Percentiles rank a stretch among this genome's conserved stretches.
Evolutionary conservation across 2,888 invertebrate species (phyloP).

Genomic region (Dynastes grantii): DNA sequence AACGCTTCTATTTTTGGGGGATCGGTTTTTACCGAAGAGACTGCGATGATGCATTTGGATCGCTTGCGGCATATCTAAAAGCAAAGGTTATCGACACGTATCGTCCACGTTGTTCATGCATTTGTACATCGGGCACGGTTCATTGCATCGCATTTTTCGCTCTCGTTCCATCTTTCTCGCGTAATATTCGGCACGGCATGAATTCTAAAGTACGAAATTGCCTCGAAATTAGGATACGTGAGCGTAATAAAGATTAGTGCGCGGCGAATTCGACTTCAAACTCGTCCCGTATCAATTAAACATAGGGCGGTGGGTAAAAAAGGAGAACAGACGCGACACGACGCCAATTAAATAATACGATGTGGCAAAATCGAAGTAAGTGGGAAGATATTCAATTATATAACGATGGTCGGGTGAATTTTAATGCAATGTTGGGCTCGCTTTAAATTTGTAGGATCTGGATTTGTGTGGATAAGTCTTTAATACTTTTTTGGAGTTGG

Average conservation of each 20-base stretch:
- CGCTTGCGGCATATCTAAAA: background rate
- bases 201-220: slow-evolving; percentile 33
- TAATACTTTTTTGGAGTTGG: no score
- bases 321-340: slow-evolving; percentile 1
- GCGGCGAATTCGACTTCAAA: background rate
- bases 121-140: slow-evolving; percentile 1
- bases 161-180: background rate
- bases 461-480: background rate
- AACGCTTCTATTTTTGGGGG: slow-evolving; percentile 28
- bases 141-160: slow-evolving; percentile 10
- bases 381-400: slow-evolving; percentile 10
- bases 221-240: slow-evolving; percentile 38
- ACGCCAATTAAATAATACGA: slow-evolving; percentile 24
- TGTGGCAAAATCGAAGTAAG: slow-evolving; percentile 21
- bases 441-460: background rate
- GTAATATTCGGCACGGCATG: slow-evolving; percentile 19
- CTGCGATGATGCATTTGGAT: slow-evolving; percentile 27
- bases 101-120: background rate
- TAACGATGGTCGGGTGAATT: slow-evolving; percentile 7
- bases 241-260: slow-evolving; percentile 7
- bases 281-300: slow-evolving; percentile 31
- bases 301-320: background rate
- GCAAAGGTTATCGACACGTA: background rate
- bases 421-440: background rate
- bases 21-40: slow-evolving; percentile 8